Evolutionary conservation across 2,888 invertebrate genomes (phyloP), one percentile per base, ranked within the genome.

Genomic region (Lithodes maja): DNA sequence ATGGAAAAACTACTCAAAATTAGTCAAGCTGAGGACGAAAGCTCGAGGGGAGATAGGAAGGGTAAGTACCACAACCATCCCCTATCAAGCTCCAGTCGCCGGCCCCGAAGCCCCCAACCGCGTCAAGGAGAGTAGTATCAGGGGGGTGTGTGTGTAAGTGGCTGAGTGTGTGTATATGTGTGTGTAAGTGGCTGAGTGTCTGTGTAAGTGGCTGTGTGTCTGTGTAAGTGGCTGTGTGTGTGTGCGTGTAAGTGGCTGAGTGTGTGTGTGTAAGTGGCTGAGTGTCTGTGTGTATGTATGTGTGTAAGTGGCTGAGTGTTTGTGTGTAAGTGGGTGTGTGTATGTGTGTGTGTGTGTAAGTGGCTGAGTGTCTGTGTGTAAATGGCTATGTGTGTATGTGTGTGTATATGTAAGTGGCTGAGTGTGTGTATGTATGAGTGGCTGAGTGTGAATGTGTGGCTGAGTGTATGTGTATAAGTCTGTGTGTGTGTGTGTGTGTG

Each of bases 151-250:
- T 61, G 61, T 61, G 61, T 61, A 12, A 52, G 52, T 54, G 15
- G 33, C 2, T 79, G 15, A 50, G 17, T 79, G 17, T 79, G 12
- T 79, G 7, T 80, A n/a, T 80, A 15, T 80, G 52, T 80, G 52
- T 55, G 15, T 80, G 61, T 61, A 61, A 61, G 52, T 55, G 52
- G 7, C 50, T 50, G 54, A n/a, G 52, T 55, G 54, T 9, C 50
- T 55, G 52, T 80, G 54, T 80, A 53, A 53, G 15, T 79, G 0
- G 17, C 12, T 1, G 2, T 49, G 49, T n/a, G 12, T 77, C 0
- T 77, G 55, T 81, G 54, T 55, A 12, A 53, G 33, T 81, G 33
- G 12, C 7, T 81, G 33, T 54, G 33, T 81, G 33, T 81, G 33
- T 81, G 33, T 55, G 17, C n/a, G n/a, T 53, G 33, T 81, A 55